Evolutionary conservation across 30 jellyfish, hydroid and myxozoan genomes (phyloP).

Genomic region (Hydractinia symbiolongicarpus): DNA sequence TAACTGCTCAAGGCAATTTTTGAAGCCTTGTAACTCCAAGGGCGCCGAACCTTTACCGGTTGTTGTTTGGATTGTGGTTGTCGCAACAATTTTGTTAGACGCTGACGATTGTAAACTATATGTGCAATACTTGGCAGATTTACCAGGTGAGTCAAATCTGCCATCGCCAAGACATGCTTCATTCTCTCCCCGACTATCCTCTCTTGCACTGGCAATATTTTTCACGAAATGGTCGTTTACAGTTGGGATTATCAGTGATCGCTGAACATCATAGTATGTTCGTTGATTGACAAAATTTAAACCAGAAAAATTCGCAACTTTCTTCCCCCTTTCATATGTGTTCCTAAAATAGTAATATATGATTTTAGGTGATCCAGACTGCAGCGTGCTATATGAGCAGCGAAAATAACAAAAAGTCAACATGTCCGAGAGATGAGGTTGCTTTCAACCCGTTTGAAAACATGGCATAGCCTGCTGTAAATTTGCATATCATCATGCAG

Average conservation of each 20-base stretch:
- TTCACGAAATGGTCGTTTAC: background rate
- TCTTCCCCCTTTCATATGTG: background rate
- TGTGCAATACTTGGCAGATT: conserved; percentile 16
- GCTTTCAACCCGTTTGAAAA: too few relatives aligned
- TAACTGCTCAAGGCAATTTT: background rate
- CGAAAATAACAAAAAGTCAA: too few relatives aligned
- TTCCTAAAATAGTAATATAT: background rate
- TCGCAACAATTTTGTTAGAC: background rate
- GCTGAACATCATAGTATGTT: conserved; percentile 9
- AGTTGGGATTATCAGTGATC: conserved; percentile 5
- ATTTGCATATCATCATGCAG: too few relatives aligned
- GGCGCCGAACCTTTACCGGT: conserved; percentile 7
- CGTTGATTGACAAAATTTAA: background rate
- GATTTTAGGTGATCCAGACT: too few relatives aligned
- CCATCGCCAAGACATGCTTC: conserved; percentile 9
- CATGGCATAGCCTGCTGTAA: too few relatives aligned
- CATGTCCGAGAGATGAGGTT: too few relatives aligned
- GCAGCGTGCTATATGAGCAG: too few relatives aligned
- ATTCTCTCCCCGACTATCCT: background rate
- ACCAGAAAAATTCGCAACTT: background rate
- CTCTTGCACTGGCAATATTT: conserved; percentile 7
- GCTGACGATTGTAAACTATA: conserved; percentile 1
- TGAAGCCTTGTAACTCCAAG: background rate
- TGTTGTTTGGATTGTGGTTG: conserved; percentile 3
- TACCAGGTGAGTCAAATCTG: conserved; percentile 19